Evolutionary conservation across 1,140 invertebrate species (phyloP).

Genomic region (Trachelipus rathkii): DNA sequence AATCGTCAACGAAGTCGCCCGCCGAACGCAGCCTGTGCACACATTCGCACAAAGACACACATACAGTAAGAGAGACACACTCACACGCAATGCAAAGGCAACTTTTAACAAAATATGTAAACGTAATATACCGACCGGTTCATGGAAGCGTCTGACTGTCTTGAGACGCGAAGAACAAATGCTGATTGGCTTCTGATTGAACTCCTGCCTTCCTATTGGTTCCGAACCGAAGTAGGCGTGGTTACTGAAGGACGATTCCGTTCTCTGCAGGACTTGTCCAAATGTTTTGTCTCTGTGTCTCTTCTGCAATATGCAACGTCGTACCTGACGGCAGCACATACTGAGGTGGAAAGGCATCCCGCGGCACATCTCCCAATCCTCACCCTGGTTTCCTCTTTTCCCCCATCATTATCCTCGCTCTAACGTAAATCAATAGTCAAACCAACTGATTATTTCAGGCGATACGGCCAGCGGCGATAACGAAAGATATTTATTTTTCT

Average conservation of each 20-base stretch:
- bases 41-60: conserved; percentile 45
- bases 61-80: conserved; percentile 37
- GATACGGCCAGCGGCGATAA: neutral
- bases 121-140: conserved; percentile 40
- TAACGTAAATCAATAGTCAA: conserved; percentile 11
- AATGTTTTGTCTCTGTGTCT: conserved; percentile 44
- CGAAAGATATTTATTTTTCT: too few species aligned
- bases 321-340: conserved; percentile 25
- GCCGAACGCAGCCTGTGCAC: conserved; percentile 38
- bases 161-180: conserved; percentile 3
- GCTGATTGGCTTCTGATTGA: conserved; percentile 6
- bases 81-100: conserved; percentile 47
- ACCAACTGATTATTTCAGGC: conserved; percentile 3
- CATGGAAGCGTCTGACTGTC: conserved; percentile 1
- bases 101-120: conserved; percentile 47
- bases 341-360: conserved; percentile 6
- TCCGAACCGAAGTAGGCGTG: neutral
- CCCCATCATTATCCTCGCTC: neutral
- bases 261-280: conserved; percentile 44
- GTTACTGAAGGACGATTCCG: conserved; percentile 30
- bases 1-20: conserved; percentile 39
- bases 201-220: neutral
- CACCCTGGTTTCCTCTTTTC: conserved; percentile 18
- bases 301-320: conserved; percentile 34
- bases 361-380: neutral